Conservation (phyloP, 1,140 invertebrate genomes). For the Drosophila micromelanica region DNA sequence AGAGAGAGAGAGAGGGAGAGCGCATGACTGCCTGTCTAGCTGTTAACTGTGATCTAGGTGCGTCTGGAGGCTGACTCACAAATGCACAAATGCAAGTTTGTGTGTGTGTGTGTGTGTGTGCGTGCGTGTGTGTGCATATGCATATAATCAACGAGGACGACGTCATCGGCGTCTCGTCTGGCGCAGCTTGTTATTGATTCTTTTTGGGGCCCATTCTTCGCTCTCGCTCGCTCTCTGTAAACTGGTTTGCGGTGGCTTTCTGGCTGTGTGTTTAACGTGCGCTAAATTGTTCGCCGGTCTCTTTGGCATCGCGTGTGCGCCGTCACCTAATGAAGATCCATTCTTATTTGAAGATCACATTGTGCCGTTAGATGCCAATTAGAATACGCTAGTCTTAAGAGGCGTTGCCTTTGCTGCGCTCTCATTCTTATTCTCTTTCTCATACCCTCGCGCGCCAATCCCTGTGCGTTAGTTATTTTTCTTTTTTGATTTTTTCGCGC, state of each 20-base stretch:
- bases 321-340: conserved; percentile 38
- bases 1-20: neutral
- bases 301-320: conserved; percentile 53
- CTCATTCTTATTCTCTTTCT: conserved; percentile 9
- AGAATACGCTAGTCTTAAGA: conserved; percentile 34
- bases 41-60: conserved; percentile 30
- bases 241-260: conserved; percentile 38
- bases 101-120: neutral
- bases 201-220: conserved; percentile 6
- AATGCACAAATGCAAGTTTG: neutral
- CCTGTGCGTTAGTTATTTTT: conserved; percentile 28
- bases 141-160: conserved; percentile 37
- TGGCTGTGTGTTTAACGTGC: conserved; percentile 13
- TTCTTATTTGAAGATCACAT: conserved; percentile 23
- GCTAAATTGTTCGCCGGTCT: conserved; percentile 53
- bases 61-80: conserved; percentile 47
- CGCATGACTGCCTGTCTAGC: neutral
- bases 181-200: conserved; percentile 23
- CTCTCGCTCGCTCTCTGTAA: conserved; percentile 5
- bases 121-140: conserved; percentile 3
- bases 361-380: conserved; percentile 62
- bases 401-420: conserved; percentile 19
- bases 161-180: conserved; percentile 37
- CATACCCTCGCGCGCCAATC: conserved; percentile 48
- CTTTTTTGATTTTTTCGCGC: neutral